These are phyloP conservation scores for Archilochus colubris DNA, from an alignment of 2,113 vertebrate species.

Conservation along the genomic window DNA sequence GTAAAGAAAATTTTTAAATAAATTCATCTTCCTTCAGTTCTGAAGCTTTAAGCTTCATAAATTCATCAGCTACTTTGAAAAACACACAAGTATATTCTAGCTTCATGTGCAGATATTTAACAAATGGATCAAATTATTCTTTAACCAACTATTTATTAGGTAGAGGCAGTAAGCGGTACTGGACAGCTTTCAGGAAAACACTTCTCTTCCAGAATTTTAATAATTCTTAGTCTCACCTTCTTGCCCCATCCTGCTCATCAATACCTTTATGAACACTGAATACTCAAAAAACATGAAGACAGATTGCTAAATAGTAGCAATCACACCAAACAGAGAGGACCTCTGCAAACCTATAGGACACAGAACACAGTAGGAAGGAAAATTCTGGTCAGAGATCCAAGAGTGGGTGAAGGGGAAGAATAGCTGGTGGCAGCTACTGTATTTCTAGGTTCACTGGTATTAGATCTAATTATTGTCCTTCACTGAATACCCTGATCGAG, in stretches of 20 bases:
- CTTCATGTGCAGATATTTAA: neutral
- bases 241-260: neutral
- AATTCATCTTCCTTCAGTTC: neutral
- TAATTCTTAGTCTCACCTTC: neutral
- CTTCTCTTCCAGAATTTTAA: neutral
- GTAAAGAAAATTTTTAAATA: neutral
- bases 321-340: neutral
- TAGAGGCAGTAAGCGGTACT: neutral
- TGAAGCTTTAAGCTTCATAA: neutral
- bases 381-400: neutral
- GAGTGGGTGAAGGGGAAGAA: neutral
- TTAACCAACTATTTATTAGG: neutral
- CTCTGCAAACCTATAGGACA: neutral
- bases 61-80: neutral
- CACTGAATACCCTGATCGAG: neutral
- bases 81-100: neutral
- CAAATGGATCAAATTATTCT: neutral
- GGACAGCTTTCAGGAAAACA: neutral
- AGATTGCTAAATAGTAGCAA: neutral
- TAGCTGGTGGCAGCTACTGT: neutral
- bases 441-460: neutral
- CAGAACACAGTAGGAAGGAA: neutral
- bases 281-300: neutral
- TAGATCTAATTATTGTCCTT: neutral
- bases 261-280: neutral